Percentiles rank a stretch among this genome's conserved stretches.
These are phyloP conservation scores for Catagonus wagneri DNA, from an alignment of 2,113 vertebrate species.

Conservation along the genomic window DNA sequence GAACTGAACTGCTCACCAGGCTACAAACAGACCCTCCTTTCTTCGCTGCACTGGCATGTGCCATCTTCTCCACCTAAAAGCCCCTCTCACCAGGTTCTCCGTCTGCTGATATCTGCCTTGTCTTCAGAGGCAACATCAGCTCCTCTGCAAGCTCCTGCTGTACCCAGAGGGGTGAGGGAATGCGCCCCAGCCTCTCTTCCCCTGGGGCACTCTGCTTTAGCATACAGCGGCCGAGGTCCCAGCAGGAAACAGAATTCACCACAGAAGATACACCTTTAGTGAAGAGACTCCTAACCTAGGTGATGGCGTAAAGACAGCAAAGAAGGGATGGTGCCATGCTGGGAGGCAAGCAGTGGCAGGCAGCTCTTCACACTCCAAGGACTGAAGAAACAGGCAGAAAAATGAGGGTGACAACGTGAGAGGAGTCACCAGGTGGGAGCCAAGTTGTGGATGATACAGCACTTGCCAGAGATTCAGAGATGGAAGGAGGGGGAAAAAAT, in stretches of 20 bases:
- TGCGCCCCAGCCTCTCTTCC: neutral
- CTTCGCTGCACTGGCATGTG: no score
- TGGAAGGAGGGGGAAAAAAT: neutral
- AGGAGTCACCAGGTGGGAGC: no score
- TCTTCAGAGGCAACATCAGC: neutral
- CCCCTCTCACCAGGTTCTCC: neutral
- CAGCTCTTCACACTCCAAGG: fast-evolving
- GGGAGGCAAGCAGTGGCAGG: neutral
- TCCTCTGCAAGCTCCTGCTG: neutral
- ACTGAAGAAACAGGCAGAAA: neutral
- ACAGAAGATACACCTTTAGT: no score
- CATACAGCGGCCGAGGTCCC: neutral
- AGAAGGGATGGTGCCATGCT: fast-evolving
- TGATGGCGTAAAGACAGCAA: neutral
- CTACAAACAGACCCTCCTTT: neutral
- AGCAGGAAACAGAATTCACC: neutral
- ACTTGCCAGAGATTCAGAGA: neutral
- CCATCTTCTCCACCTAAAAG: neutral
- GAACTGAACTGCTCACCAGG: neutral
- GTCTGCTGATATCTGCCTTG: neutral
- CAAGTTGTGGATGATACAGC: neutral
- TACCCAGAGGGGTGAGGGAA: fast-evolving
- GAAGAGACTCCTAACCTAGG: no score
- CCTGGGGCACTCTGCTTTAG: neutral
- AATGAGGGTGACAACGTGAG: fast-evolving